Percentiles rank a stretch among this genome's conserved stretches.
These are phyloP conservation scores for Sylvilagus floridanus DNA, from an alignment of 2,797 vertebrate genomes.

Conservation along the genomic window DNA sequence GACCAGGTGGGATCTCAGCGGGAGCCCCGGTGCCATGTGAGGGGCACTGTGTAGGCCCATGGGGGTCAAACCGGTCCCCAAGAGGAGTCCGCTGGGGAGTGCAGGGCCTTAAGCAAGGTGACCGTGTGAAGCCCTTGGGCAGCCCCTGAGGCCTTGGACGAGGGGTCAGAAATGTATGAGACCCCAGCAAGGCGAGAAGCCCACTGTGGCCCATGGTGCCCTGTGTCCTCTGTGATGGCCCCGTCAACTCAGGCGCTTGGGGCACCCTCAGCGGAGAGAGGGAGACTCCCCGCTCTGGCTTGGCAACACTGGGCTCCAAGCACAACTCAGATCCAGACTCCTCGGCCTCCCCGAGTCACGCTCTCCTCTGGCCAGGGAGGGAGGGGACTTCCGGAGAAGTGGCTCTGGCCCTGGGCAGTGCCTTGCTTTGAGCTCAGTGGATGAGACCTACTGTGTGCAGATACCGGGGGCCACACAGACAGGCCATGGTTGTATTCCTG, in stretches of 20 bases:
- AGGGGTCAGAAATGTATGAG: too few species aligned
- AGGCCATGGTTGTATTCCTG: accelerated
- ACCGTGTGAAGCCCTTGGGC: accelerated
- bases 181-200: neutral
- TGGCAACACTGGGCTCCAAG: neutral
- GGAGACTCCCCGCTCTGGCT: neutral
- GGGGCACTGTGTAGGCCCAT: neutral
- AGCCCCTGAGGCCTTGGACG: neutral
- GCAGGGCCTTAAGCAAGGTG: neutral
- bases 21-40: neutral
- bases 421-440: neutral
- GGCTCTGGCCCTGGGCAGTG: neutral
- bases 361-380: neutral
- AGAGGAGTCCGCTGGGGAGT: neutral
- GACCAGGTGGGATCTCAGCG: neutral
- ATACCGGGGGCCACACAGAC: accelerated
- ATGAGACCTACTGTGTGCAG: neutral
- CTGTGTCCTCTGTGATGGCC: neutral
- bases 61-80: too few species aligned
- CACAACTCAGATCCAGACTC: neutral
- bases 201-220: accelerated
- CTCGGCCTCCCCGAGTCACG: neutral
- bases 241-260: neutral
- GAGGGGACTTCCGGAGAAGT: neutral
- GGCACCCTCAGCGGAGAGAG: too few species aligned